phyloP scores from a whole-genome alignment of 2,888 invertebrate species.

The Nephrotoma guestfalica region DNA sequence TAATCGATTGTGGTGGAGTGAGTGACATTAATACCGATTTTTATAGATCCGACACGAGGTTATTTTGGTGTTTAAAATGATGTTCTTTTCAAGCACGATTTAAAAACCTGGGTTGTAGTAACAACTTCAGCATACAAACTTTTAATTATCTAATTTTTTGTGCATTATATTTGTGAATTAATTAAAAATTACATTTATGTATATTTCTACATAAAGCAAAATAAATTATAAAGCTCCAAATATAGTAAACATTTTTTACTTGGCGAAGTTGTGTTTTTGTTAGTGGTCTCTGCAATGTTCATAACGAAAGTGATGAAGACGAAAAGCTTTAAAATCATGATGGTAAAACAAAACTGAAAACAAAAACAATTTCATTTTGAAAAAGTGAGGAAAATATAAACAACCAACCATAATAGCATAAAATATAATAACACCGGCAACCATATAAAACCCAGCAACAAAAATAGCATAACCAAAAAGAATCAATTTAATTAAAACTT shows the following conservation, averaged over 20 bases:
- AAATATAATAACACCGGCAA: not conserved
- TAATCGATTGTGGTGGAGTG: not conserved
- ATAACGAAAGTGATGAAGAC: not conserved
- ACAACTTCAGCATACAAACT: too few species aligned
- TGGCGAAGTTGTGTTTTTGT: not conserved
- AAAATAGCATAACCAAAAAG: not conserved
- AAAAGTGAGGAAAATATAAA: not conserved
- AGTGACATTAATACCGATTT: not conserved
- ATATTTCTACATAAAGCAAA: not conserved
- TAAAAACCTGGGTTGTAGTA: too few species aligned
- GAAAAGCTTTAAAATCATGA: not conserved
- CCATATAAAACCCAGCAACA: not conserved
- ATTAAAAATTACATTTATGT: not conserved
- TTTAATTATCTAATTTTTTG: not conserved
- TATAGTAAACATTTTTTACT: not conserved
- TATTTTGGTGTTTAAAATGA: too few species aligned
- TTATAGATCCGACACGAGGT: too few species aligned
- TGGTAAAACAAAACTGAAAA: not conserved
- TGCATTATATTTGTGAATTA: not conserved
- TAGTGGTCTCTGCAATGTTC: not conserved
- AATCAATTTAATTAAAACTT: not conserved
- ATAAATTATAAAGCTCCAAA: not conserved
- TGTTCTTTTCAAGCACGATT: too few species aligned
- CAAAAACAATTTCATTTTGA: not conserved
- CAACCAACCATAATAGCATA: not conserved